Conservation (phyloP, 2,888 invertebrate genomes). For the Limnephilus auricula region DNA sequence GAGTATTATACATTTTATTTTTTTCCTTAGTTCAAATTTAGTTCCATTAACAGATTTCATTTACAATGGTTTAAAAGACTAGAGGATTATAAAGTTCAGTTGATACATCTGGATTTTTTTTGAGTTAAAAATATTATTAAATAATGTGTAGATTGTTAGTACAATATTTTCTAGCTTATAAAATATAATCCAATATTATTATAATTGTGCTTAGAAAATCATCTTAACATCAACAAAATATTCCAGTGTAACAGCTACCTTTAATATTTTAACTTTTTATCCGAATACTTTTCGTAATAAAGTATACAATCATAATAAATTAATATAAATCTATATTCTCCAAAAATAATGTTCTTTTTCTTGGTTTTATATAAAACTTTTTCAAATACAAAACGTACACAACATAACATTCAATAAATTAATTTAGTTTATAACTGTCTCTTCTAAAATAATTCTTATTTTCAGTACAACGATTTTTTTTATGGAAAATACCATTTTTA, state of each 20-base stretch:
- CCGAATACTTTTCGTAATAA: slow-evolving; percentile 7
- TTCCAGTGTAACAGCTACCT: slow-evolving; percentile 47
- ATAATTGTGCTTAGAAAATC: slow-evolving; percentile 32
- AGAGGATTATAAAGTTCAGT: slow-evolving; percentile 54
- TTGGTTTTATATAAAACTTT: background rate
- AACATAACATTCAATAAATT: slow-evolving; percentile 6
- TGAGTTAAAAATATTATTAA: slow-evolving; percentile 3
- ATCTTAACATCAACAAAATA: slow-evolving; percentile 41
- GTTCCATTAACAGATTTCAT: slow-evolving; percentile 13
- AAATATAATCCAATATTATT: slow-evolving; percentile 34
- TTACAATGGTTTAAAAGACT: slow-evolving; percentile 53
- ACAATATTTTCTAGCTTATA: slow-evolving; percentile 38
- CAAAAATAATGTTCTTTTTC: background rate
- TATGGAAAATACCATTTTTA: background rate
- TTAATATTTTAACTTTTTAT: slow-evolving; percentile 24
- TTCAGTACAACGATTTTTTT: background rate
- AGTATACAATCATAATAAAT: slow-evolving; percentile 8
- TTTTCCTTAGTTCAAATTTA: slow-evolving; percentile 14
- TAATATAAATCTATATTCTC: background rate
- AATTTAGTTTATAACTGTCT: background rate
- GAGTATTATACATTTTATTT: background rate
- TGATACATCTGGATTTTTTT: slow-evolving; percentile 45
- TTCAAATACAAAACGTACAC: background rate
- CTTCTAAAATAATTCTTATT: background rate
- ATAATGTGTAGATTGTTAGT: slow-evolving; percentile 27